Evolutionary conservation across 2,888 invertebrate species (phyloP).

Genomic region (Drosophila maculinotata): DNA sequence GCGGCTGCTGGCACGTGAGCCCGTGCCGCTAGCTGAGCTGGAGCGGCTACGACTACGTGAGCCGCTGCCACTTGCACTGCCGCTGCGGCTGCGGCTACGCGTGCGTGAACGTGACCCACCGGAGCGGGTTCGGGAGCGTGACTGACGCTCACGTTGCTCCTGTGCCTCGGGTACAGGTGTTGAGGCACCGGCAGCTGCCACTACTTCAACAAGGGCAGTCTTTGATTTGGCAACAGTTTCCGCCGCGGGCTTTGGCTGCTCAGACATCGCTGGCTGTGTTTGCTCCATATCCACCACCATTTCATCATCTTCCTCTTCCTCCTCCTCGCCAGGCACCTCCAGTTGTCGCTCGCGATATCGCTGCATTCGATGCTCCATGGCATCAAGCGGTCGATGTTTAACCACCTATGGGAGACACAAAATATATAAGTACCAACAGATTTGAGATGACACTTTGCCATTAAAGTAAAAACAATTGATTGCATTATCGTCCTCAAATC

Average conservation of each 20-base stretch:
- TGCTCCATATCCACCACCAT: constrained; percentile 84
- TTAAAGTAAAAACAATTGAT: no score
- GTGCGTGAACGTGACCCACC: constrained; percentile 57
- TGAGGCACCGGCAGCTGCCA: constrained; percentile 7
- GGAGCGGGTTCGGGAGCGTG: constrained; percentile 75
- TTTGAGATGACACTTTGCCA: no score
- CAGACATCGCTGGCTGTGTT: constrained; percentile 15
- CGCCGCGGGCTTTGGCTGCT: constrained; percentile 41
- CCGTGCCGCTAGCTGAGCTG: constrained; percentile 74
- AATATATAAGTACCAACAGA: not conserved
- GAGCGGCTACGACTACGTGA: constrained; percentile 73
- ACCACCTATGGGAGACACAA: constrained; percentile 85
- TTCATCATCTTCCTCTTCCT: constrained; percentile 88
- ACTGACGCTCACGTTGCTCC: constrained; percentile 75
- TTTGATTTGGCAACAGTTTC: constrained; percentile 23
- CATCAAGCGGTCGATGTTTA: constrained; percentile 94
- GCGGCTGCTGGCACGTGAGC: constrained; percentile 81
- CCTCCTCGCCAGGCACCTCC: constrained; percentile 92
- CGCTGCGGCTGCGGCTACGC: constrained; percentile 62
- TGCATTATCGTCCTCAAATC: no score
- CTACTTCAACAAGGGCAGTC: not conserved
- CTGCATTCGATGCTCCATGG: constrained; percentile 94
- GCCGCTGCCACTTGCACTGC: constrained; percentile 52
- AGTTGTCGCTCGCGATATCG: constrained; percentile 94
- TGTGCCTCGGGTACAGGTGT: constrained; percentile 63